A percentile compares a stretch with the other conserved stretches of the same genome.
Conservation (phyloP, 1,140 invertebrate species). For the Pantala flavescens region DNA sequence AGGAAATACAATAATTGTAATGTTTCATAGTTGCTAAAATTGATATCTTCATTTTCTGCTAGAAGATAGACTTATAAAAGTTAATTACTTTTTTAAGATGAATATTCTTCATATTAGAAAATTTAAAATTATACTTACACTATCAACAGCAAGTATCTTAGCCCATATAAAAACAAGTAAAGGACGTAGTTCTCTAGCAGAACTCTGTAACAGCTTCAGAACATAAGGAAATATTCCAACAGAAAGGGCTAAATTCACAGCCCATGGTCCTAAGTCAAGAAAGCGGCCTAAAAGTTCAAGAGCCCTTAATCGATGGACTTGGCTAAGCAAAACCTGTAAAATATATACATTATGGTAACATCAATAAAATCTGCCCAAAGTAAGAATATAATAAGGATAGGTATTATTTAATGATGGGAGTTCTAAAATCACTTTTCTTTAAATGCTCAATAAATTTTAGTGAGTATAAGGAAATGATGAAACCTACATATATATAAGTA, state of each 20-base stretch:
- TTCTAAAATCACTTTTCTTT: too few relatives aligned
- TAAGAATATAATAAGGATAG: constrained; percentile 4
- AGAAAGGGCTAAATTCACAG: constrained; percentile 88
- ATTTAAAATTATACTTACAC: constrained; percentile 46
- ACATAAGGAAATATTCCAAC: constrained; percentile 99
- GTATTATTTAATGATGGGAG: too few relatives aligned
- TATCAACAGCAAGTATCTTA: constrained; percentile 95
- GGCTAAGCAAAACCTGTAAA: constrained; percentile 77
- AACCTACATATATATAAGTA: too few relatives aligned
- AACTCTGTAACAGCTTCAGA: constrained; percentile 87
- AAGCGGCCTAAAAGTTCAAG: constrained; percentile 91
- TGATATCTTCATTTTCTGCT: too few relatives aligned
- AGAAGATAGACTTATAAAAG: too few relatives aligned
- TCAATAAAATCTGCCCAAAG: neutral
- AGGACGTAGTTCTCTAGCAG: constrained; percentile 80
- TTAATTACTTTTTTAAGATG: too few relatives aligned
- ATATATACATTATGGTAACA: constrained; percentile 17
- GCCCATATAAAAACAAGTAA: constrained; percentile 98
- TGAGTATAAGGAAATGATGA: too few relatives aligned
- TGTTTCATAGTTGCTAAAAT: too few relatives aligned
- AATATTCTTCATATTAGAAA: too few relatives aligned
- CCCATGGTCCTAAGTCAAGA: constrained; percentile 92
- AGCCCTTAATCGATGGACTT: constrained; percentile 90
- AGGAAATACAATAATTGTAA: too few relatives aligned
- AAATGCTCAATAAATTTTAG: too few relatives aligned